Evolutionary conservation across 2,113 vertebrate genomes (phyloP), one percentile per base, ranked within the genome.

Genomic region (Lota lota): DNA sequence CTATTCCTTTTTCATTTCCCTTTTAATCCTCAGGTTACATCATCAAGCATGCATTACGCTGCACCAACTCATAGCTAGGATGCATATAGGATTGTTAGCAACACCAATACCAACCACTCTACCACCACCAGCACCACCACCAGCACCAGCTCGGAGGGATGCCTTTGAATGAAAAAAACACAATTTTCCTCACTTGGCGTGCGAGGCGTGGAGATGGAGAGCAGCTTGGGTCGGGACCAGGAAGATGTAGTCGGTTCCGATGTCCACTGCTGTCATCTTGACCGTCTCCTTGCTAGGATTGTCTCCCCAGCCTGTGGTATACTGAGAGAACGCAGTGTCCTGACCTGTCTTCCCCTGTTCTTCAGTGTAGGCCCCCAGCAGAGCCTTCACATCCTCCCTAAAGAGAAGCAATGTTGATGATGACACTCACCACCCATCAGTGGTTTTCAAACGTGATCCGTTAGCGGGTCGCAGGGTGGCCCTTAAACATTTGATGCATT

Each of bases 201-300:
- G 78, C 61, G 85, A 19, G 51, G 76, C 61, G 58, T 99, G 97
- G 79, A 94, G 92, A 16, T 93, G 90, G 58, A 98, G 85, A 0
- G 93, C 33, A 3, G 65, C 56, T 87, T 97, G 89, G 0, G 93
- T 94, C 28, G 97, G 94, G 18, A 95, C 63, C 78, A 99, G 89
- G 90, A 99, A 99, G 70, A 94, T 92, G 78, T 90, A 87, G 76
- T 99, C 97, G 0, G 96, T 98, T 76, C 87, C 75, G 2, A 97
- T 61, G 0, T 87, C 89, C 69, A 98, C 92, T 22, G 95, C 77
- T 0, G 96, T 97, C 83, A 73, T 95, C 85, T 98, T 98, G 70
- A 92, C 79, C 1, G 75, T 77, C 67, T 92, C 90, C 72, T 89
- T 82, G 3, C 20, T 72, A 0, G 93, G 85, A 0, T 77, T 88